Evolutionary conservation across 2,113 vertebrate genomes (phyloP).

Genomic region (Pampusana beccarii): DNA sequence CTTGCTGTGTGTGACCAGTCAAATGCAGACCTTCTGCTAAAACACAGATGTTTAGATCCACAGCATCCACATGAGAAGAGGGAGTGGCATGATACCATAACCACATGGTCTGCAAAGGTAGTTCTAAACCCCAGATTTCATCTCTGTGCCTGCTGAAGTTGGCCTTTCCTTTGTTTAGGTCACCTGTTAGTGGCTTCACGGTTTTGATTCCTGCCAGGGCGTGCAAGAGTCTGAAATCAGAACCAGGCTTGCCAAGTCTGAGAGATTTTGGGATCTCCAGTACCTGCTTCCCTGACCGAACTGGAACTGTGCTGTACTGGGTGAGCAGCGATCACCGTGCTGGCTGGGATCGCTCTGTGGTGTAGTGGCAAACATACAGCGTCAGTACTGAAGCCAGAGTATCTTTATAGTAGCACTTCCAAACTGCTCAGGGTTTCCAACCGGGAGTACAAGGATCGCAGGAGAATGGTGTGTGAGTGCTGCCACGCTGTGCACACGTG

Average conservation of each 20-base stretch:
- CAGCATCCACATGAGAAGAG: background rate
- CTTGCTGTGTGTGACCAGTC: background rate
- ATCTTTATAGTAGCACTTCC: background rate
- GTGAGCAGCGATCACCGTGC: fast-evolving
- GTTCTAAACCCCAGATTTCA: background rate
- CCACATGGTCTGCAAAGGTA: background rate
- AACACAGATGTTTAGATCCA: background rate
- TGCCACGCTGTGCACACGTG: background rate
- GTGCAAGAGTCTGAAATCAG: background rate
- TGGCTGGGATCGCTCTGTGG: background rate
- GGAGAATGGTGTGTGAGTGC: background rate
- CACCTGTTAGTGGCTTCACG: background rate
- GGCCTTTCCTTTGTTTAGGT: background rate
- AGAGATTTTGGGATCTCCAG: background rate
- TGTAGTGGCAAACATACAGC: background rate
- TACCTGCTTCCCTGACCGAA: background rate
- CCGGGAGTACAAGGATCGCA: background rate
- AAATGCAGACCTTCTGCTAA: background rate
- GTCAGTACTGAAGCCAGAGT: fast-evolving
- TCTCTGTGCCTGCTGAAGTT: background rate
- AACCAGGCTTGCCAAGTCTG: background rate
- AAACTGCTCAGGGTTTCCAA: background rate
- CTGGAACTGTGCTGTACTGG: fast-evolving
- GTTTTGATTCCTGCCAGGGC: background rate
- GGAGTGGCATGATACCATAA: background rate